Conservation (phyloP, 1,140 invertebrate genomes). For the Zelostemma sp. region DNA sequence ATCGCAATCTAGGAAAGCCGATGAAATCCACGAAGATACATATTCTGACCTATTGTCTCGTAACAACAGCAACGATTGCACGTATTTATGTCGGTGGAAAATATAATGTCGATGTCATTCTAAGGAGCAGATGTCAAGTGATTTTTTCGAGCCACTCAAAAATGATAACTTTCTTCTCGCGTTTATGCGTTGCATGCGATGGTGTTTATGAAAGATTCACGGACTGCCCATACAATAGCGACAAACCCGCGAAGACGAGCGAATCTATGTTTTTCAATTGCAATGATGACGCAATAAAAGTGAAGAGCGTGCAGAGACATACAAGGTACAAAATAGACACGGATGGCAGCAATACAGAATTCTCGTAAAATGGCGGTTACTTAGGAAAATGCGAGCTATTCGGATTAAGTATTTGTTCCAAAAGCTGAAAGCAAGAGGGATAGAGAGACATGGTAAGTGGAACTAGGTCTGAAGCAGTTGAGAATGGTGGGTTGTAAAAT, state of each 20-base stretch:
- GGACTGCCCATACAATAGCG: too few relatives aligned
- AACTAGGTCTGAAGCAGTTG: constrained; percentile 18
- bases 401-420: constrained; percentile 70
- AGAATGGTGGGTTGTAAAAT: constrained; percentile 53
- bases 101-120: too few relatives aligned
- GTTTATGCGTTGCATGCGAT: too few relatives aligned
- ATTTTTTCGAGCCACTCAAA: too few relatives aligned
- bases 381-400: constrained; percentile 67
- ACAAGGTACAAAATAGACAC: background rate
- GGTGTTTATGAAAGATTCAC: too few relatives aligned
- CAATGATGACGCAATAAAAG: background rate
- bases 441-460: constrained; percentile 43
- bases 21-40: background rate
- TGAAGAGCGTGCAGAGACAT: too few relatives aligned
- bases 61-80: too few relatives aligned
- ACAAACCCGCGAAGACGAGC: too few relatives aligned
- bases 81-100: too few relatives aligned
- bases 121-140: too few relatives aligned
- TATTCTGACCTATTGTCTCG: background rate
- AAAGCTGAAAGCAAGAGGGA: constrained; percentile 60
- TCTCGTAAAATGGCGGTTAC: constrained; percentile 64
- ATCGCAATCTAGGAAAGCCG: constrained; percentile 27
- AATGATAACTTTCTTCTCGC: too few relatives aligned
- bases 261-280: too few relatives aligned
- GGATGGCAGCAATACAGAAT: constrained; percentile 9